phyloP scores from a whole-genome alignment of 2,113 vertebrate genomes.

The Takifugu flavidus region DNA sequence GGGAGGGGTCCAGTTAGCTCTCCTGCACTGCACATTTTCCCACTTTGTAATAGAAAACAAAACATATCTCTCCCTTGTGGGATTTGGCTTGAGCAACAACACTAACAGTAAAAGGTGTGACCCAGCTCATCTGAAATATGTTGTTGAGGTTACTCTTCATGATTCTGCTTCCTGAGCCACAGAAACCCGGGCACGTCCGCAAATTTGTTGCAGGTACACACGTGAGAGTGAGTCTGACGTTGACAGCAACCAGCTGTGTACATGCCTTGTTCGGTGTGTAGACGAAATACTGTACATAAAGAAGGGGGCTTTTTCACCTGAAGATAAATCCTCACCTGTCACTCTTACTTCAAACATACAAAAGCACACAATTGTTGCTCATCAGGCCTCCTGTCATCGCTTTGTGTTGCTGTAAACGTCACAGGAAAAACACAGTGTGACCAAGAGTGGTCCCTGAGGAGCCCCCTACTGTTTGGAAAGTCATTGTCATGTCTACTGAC shows the following conservation, averaged over 20 bases:
- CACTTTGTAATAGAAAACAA: slow-evolving; percentile 47
- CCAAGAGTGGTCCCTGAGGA: slow-evolving; percentile 4
- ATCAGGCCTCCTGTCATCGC: slow-evolving; percentile 8
- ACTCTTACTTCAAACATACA: not conserved
- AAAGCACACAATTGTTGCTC: not conserved
- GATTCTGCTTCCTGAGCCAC: slow-evolving; percentile 13
- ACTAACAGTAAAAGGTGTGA: slow-evolving; percentile 8
- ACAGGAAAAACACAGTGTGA: slow-evolving; percentile 2
- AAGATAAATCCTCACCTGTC: slow-evolving; percentile 31
- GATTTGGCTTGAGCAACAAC: slow-evolving; percentile 11
- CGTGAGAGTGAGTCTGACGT: slow-evolving; percentile 51
- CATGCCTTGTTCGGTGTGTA: slow-evolving; percentile 20
- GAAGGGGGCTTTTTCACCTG: slow-evolving; percentile 3
- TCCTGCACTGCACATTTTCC: slow-evolving; percentile 30
- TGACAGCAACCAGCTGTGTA: slow-evolving; percentile 9
- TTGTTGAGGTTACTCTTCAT: slow-evolving; percentile 10
- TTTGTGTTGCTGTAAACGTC: slow-evolving; percentile 39
- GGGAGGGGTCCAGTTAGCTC: slow-evolving; percentile 30
- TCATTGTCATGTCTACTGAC: not conserved
- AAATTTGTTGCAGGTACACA: slow-evolving; percentile 45
- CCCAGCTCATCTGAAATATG: not conserved
- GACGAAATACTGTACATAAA: slow-evolving; percentile 13
- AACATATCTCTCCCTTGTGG: slow-evolving; percentile 11
- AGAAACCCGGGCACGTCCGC: slow-evolving; percentile 4
- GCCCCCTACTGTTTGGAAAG: slow-evolving; percentile 17